Evolutionary conservation across 2,113 vertebrate genomes (phyloP).

Genomic region (Zosterops borbonicus): DNA sequence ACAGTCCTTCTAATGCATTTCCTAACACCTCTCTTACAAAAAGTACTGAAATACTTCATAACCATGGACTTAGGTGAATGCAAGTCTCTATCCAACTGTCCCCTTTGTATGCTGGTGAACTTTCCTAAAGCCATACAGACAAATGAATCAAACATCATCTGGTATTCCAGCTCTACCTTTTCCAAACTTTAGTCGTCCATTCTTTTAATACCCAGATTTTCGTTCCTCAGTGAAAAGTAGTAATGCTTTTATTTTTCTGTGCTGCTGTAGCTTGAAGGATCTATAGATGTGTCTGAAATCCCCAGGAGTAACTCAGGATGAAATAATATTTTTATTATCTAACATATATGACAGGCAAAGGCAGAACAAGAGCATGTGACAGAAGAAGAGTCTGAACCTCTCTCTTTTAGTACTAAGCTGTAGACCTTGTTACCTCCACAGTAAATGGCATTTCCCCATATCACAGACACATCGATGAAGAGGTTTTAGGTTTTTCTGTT

Average conservation of each 20-base stretch:
- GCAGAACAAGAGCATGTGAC: background rate
- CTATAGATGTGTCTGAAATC: background rate
- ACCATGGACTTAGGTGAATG: background rate
- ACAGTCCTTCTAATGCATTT: background rate
- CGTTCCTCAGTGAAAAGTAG: background rate
- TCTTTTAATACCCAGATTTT: background rate
- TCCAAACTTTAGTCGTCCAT: background rate
- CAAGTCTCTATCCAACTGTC: background rate
- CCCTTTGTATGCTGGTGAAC: background rate
- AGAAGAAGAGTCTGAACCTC: background rate
- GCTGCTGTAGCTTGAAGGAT: background rate
- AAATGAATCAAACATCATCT: background rate
- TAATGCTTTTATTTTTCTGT: background rate
- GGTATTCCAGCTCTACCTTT: background rate
- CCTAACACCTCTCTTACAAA: background rate
- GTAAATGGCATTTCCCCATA: background rate
- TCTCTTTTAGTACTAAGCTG: background rate
- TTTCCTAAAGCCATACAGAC: background rate
- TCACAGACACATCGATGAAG: background rate
- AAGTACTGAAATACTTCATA: background rate
- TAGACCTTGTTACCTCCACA: background rate
- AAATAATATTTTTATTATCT: background rate
- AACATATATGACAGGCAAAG: background rate
- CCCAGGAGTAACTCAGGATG: background rate
- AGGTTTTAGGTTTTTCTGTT: background rate